These are phyloP conservation scores for Campopleginae sp. DNA, from an alignment of 2,888 invertebrate species.

Conservation along the genomic window DNA sequence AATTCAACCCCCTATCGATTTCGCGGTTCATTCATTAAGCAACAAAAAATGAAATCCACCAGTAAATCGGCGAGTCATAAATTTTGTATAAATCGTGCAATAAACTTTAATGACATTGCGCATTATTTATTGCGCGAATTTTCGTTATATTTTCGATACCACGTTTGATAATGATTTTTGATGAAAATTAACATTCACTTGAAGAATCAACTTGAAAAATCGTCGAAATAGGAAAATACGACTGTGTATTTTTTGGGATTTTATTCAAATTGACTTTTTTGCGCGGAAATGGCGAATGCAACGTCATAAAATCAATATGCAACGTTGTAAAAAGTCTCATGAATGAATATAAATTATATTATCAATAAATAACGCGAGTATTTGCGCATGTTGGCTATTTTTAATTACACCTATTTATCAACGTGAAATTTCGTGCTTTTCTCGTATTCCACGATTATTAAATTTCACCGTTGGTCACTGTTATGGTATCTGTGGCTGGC, in stretches of 20 bases:
- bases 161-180: background rate
- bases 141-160: background rate
- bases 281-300: background rate
- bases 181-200: background rate
- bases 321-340: constrained; percentile 2
- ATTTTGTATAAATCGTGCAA: background rate
- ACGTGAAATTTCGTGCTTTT: constrained; percentile 30
- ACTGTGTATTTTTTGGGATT: background rate
- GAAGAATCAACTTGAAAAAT: background rate
- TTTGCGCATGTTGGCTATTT: constrained; percentile 20
- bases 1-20: background rate
- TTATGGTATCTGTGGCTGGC: constrained; percentile 2
- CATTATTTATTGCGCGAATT: background rate
- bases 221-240: background rate
- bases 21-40: background rate
- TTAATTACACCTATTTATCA: constrained; percentile 55
- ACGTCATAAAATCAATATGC: background rate
- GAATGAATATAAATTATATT: constrained; percentile 46
- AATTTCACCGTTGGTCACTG: constrained; percentile 31
- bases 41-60: background rate
- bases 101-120: background rate
- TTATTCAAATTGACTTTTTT: background rate
- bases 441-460: constrained; percentile 25
- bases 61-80: background rate
- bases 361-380: constrained; percentile 32